These are phyloP conservation scores for Metridium senile DNA, from an alignment of 92 coral and sea anemone species.

Conservation along the genomic window DNA sequence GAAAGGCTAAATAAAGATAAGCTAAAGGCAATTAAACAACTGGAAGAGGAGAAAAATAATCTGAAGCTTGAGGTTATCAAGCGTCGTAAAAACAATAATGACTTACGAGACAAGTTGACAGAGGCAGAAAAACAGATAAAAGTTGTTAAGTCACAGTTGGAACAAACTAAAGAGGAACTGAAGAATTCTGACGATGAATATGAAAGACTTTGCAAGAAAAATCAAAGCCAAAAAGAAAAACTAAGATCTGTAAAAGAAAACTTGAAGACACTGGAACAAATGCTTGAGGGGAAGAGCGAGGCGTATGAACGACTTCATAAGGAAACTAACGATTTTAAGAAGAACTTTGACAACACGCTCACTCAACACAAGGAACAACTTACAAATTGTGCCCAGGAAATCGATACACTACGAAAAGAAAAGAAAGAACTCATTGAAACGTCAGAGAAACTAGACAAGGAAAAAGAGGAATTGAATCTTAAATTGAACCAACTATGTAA, in stretches of 20 bases:
- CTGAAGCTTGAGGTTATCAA: constrained; percentile 6
- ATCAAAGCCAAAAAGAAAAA: background rate
- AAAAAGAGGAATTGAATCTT: background rate
- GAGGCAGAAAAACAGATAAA: constrained; percentile 14
- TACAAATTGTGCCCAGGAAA: background rate
- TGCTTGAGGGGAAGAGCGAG: background rate
- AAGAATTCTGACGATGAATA: background rate
- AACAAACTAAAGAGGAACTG: background rate
- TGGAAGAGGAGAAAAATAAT: constrained; percentile 33
- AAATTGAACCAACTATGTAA: background rate
- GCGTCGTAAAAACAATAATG: background rate
- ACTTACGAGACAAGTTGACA: constrained; percentile 17
- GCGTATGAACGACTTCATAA: background rate
- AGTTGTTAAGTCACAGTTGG: constrained; percentile 15
- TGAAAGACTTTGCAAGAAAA: background rate
- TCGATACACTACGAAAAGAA: background rate
- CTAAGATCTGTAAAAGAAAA: constrained; percentile 11
- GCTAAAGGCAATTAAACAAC: constrained; percentile 8
- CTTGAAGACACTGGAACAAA: constrained; percentile 7
- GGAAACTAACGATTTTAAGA: background rate
- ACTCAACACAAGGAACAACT: background rate
- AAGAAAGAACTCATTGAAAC: background rate
- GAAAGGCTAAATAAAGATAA: background rate
- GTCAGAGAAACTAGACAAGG: background rate
- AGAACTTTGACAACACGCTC: background rate